Evolutionary conservation across 2,797 vertebrate genomes (phyloP).

Genomic region (Hipposideros larvatus): DNA sequence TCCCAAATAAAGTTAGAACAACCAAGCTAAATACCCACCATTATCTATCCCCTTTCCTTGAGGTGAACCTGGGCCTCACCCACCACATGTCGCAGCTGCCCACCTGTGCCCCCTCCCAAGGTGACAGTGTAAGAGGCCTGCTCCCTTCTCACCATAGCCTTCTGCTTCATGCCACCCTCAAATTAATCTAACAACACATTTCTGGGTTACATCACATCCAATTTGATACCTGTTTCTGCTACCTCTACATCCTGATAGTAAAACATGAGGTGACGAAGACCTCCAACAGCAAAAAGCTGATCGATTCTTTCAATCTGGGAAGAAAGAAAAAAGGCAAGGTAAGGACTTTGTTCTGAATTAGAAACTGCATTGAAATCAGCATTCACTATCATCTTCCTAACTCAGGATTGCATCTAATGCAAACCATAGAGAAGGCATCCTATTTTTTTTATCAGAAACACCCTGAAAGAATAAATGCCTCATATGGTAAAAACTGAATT

Average conservation of each 20-base stretch:
- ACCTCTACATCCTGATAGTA: conserved; percentile 93
- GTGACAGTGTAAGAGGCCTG: neutral
- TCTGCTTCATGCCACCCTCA: neutral
- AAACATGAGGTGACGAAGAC: conserved; percentile 94
- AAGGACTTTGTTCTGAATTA: neutral
- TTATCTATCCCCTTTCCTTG: neutral
- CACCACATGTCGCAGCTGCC: accelerated
- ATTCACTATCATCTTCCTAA: neutral
- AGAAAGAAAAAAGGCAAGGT: conserved; percentile 50
- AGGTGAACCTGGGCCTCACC: neutral
- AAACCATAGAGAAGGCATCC: neutral
- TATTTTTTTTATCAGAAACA: neutral
- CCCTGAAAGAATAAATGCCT: neutral
- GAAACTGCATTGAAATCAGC: neutral
- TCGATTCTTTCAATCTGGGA: conserved; percentile 94
- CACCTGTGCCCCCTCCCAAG: neutral
- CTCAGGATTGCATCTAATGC: neutral
- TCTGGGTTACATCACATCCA: neutral
- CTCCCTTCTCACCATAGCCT: neutral
- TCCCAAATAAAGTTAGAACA: neutral
- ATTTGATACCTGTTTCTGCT: conserved; percentile 90
- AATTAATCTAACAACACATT: neutral
- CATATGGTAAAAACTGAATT: neutral
- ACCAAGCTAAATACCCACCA: neutral
- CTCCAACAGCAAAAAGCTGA: conserved; percentile 92